These are phyloP conservation scores for Sebastes steindachneri DNA, from an alignment of 2,797 vertebrate species.

Conservation along the genomic window DNA sequence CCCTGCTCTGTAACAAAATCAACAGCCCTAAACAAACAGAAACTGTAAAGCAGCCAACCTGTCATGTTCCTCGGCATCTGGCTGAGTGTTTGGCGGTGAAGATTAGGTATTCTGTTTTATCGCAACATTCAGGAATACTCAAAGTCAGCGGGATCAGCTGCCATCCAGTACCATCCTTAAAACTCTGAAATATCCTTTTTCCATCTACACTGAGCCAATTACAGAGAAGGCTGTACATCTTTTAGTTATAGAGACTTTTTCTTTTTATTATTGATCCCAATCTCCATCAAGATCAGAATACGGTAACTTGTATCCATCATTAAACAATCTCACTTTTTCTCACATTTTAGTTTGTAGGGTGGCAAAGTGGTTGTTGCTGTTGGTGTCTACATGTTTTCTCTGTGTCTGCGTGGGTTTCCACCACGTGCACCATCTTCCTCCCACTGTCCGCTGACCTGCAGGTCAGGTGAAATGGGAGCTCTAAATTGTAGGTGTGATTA, in stretches of 20 bases:
- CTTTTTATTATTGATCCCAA: background rate
- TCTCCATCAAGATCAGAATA: background rate
- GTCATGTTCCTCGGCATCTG: conserved; percentile 8
- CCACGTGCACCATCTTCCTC: background rate
- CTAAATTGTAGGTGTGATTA: conserved; percentile 22
- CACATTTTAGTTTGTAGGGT: background rate
- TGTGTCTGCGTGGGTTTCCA: background rate
- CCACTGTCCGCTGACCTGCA: conserved; percentile 12
- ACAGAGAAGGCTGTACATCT: background rate
- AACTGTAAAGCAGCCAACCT: conserved; percentile 14
- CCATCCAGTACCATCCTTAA: background rate
- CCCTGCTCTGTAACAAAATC: conserved; percentile 14
- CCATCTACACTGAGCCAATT: background rate
- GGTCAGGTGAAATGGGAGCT: conserved; percentile 24
- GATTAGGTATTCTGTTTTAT: conserved; percentile 25
- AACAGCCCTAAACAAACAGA: conserved; percentile 21
- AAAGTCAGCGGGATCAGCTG: conserved; percentile 12
- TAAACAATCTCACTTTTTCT: background rate
- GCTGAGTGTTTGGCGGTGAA: background rate
- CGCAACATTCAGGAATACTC: background rate
- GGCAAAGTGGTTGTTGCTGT: background rate
- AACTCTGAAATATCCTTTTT: background rate
- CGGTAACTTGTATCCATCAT: background rate
- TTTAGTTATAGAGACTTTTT: background rate
- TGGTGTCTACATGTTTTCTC: background rate